phyloP scores from a whole-genome alignment of 2,888 invertebrate species.

The Tipula lateralis region DNA sequence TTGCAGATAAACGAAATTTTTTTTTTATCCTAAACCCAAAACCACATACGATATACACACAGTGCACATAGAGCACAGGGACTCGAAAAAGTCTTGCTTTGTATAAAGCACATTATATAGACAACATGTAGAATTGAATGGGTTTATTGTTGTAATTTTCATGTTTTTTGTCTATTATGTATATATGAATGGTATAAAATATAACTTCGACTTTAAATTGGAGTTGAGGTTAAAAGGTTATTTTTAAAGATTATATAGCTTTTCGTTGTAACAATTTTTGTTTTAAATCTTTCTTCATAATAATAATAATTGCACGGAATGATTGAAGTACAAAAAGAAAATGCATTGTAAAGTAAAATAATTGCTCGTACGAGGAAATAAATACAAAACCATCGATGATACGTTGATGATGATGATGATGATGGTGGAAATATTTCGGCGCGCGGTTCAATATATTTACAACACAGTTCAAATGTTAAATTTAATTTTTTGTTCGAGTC shows the following conservation, averaged over 20 bases:
- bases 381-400: neutral
- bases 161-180: slow-evolving; percentile 7
- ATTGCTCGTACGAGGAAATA: neutral
- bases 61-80: neutral
- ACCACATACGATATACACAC: neutral
- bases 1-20: slow-evolving; percentile 24
- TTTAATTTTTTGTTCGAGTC: neutral
- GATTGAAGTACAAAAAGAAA: neutral
- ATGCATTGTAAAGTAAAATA: slow-evolving; percentile 19
- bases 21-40: slow-evolving; percentile 1
- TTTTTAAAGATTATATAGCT: slow-evolving; percentile 1
- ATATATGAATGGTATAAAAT: neutral
- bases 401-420: neutral
- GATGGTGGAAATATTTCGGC: neutral
- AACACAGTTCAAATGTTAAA: slow-evolving; percentile 2
- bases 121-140: neutral
- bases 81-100: neutral
- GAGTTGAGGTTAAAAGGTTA: slow-evolving; percentile 24
- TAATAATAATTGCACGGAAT: slow-evolving; percentile 11
- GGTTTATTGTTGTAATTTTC: neutral
- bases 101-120: neutral
- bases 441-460: neutral
- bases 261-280: slow-evolving; percentile 3
- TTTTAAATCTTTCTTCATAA: neutral
- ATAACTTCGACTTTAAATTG: slow-evolving; percentile 24